Evolutionary conservation across 2,797 vertebrate genomes (phyloP).

Genomic region (Meriones psammophilus): DNA sequence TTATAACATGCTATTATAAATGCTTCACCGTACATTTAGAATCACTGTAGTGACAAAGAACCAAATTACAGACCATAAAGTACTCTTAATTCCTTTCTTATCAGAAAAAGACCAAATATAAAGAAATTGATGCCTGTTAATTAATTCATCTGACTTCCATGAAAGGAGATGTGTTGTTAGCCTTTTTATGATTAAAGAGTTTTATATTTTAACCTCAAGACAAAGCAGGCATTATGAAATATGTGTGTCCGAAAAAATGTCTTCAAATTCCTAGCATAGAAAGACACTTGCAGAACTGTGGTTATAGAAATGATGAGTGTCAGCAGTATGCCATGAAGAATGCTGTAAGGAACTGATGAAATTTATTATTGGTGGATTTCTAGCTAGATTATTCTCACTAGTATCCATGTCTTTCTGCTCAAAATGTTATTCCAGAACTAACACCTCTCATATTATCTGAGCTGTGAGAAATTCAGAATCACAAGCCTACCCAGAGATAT

Average conservation of each 20-base stretch:
- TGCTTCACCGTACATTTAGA: constrained; percentile 61
- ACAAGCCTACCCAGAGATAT: neutral
- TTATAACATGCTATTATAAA: constrained; percentile 75
- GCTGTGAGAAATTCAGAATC: constrained; percentile 14
- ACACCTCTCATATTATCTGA: neutral
- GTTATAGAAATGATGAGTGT: constrained; percentile 11
- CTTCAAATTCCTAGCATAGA: neutral
- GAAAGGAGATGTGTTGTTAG: neutral
- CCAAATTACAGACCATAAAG: constrained; percentile 50
- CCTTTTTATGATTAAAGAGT: constrained; percentile 6
- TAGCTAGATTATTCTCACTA: neutral
- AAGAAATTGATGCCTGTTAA: constrained; percentile 14
- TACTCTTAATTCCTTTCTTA: constrained; percentile 53
- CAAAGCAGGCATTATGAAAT: constrained; percentile 36
- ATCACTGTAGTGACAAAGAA: constrained; percentile 61
- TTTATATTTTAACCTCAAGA: constrained; percentile 43
- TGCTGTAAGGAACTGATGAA: neutral
- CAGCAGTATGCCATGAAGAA: neutral
- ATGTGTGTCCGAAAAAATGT: neutral
- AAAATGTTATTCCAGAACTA: neutral
- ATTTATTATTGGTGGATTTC: neutral
- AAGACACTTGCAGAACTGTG: neutral
- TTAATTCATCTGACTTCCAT: neutral
- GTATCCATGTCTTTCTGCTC: neutral
- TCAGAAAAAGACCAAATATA: constrained; percentile 37